Evolutionary conservation across 2,797 vertebrate genomes (phyloP).

Genomic region (Paramormyrops hopkinsi): DNA sequence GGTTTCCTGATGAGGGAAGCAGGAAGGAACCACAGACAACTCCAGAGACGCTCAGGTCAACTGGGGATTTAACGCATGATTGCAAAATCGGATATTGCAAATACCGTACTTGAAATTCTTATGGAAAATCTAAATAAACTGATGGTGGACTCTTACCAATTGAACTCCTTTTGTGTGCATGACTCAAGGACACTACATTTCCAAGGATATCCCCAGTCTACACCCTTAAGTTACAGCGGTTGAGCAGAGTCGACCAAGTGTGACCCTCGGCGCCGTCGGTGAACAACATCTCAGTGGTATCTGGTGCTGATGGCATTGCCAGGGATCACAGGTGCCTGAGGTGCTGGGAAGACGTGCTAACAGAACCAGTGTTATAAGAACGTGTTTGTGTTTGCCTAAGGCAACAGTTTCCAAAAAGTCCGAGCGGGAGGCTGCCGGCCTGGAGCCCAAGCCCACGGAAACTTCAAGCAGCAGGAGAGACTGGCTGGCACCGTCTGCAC

Average conservation of each 20-base stretch:
- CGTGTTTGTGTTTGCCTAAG: conserved; percentile 51
- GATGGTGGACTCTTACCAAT: background rate
- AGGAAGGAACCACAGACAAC: background rate
- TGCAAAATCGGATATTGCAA: background rate
- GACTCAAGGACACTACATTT: background rate
- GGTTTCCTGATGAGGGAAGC: conserved; percentile 59
- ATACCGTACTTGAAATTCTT: background rate
- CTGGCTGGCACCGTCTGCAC: conserved; percentile 51
- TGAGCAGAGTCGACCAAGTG: background rate
- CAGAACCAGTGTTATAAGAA: conserved; percentile 40
- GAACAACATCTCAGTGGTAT: background rate
- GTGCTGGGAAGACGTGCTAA: background rate
- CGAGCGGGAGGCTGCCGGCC: conserved; percentile 43
- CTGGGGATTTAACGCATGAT: background rate
- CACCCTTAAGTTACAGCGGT: background rate
- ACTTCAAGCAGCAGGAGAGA: conserved; percentile 58
- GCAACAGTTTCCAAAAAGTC: conserved; percentile 41
- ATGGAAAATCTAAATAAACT: background rate
- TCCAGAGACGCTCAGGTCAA: background rate
- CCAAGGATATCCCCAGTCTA: background rate
- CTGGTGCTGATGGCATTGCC: background rate
- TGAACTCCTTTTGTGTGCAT: background rate
- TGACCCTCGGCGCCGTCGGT: background rate
- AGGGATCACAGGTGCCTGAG: background rate
- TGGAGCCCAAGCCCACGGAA: conserved; percentile 55